phyloP scores from a whole-genome alignment of 2,888 invertebrate species.

The Prosapia bicincta region DNA sequence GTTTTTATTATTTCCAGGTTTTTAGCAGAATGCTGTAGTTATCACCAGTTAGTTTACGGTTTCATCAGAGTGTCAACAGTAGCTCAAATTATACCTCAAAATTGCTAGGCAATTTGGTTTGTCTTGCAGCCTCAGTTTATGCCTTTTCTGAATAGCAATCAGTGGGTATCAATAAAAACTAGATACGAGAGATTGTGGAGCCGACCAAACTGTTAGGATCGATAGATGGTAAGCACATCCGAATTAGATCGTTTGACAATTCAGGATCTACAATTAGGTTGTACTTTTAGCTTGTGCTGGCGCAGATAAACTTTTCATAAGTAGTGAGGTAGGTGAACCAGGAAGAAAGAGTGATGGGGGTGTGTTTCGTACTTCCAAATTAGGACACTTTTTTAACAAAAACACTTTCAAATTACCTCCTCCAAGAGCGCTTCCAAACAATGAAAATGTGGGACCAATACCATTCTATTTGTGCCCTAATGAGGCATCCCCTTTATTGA shows the following conservation, averaged over 20 bases:
- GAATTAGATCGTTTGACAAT: neutral
- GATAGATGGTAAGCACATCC: neutral
- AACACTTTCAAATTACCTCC: neutral
- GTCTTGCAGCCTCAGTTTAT: neutral
- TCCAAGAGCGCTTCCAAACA: neutral
- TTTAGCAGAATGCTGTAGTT: neutral
- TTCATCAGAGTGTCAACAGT: constrained; percentile 4
- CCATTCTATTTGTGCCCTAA: neutral
- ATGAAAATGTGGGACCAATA: neutral
- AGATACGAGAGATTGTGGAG: neutral
- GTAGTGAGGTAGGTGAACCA: constrained; percentile 40
- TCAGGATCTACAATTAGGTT: constrained; percentile 32
- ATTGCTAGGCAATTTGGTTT: constrained; percentile 2
- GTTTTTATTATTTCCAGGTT: neutral
- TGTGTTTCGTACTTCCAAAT: constrained; percentile 30
- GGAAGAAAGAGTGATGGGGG: too few species aligned
- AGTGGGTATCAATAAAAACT: neutral
- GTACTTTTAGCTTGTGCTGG: constrained; percentile 41
- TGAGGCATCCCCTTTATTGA: neutral
- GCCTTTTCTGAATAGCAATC: neutral
- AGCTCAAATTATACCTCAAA: constrained; percentile 1
- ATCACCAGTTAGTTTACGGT: neutral
- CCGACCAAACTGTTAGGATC: neutral
- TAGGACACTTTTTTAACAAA: neutral
- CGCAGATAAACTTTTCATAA: constrained; percentile 41